A percentile compares a stretch with the other conserved stretches of the same genome.
Evolutionary conservation across 1,140 invertebrate genomes (phyloP).

Genomic region (Heterodera carotae): DNA sequence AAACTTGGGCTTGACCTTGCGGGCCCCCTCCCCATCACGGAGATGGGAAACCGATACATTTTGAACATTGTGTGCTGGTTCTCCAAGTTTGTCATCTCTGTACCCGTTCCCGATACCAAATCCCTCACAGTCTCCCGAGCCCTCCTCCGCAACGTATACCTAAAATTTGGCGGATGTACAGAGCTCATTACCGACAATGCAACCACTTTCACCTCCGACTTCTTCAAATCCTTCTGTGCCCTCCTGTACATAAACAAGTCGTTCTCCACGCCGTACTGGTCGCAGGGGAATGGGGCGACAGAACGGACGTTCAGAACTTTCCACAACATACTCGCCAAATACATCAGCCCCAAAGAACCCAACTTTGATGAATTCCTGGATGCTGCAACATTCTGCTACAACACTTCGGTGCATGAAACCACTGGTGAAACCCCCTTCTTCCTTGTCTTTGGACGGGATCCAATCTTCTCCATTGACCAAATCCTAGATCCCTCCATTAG

Average conservation of each 20-base stretch:
- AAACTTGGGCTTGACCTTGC: slow-evolving; percentile 30
- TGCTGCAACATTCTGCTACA: slow-evolving; percentile 27
- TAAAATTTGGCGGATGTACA: slow-evolving; percentile 12
- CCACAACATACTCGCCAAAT: slow-evolving; percentile 22
- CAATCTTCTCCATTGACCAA: slow-evolving; percentile 17
- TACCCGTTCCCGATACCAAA: slow-evolving; percentile 22
- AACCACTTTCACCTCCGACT: slow-evolving; percentile 27
- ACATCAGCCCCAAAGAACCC: slow-evolving; percentile 12
- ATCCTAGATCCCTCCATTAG: not conserved
- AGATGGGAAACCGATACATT: slow-evolving; percentile 22
- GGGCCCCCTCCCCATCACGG: slow-evolving; percentile 15
- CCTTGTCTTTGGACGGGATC: slow-evolving; percentile 22
- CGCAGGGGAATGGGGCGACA: slow-evolving; percentile 17
- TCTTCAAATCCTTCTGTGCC: slow-evolving; percentile 13
- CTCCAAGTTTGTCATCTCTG: slow-evolving; percentile 14
- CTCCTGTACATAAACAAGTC: not conserved
- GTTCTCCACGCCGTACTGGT: not conserved
- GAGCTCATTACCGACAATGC: slow-evolving; percentile 19
- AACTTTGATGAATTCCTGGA: slow-evolving; percentile 18
- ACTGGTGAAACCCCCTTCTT: slow-evolving; percentile 28
- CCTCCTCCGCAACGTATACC: slow-evolving; percentile 9
- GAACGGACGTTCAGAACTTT: slow-evolving; percentile 24
- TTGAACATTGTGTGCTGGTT: slow-evolving; percentile 30
- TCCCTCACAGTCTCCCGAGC: slow-evolving; percentile 19
- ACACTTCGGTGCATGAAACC: slow-evolving; percentile 11